Conservation (phyloP, 2,113 vertebrate species). For the Patagioenas fasciata region DNA sequence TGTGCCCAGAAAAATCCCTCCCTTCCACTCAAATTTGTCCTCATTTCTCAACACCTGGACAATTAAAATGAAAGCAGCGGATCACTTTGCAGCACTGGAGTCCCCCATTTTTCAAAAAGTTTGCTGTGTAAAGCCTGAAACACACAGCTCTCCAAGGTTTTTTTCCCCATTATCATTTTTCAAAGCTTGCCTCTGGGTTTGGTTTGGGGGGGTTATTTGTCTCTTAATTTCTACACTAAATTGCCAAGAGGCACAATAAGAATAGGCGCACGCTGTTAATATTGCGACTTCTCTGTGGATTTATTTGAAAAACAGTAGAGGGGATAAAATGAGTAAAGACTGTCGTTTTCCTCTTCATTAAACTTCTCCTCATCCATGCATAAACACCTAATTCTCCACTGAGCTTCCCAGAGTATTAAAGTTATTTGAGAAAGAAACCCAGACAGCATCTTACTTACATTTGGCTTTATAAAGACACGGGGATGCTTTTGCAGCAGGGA, state of each 20-base stretch:
- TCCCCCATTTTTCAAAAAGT: constrained; percentile 30
- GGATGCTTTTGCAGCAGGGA: not conserved
- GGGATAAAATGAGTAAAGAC: constrained; percentile 52
- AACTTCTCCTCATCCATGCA: constrained; percentile 50
- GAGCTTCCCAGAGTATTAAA: constrained; percentile 38
- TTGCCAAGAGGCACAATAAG: not conserved
- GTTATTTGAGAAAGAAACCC: constrained; percentile 26
- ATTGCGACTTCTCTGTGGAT: constrained; percentile 3
- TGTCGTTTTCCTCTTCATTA: constrained; percentile 69
- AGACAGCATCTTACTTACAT: constrained; percentile 29
- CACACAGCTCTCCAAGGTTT: not conserved
- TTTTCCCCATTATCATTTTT: constrained; percentile 27
- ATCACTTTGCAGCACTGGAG: not conserved
- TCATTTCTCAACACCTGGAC: not conserved
- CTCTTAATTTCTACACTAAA: constrained; percentile 10
- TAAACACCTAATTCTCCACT: constrained; percentile 66
- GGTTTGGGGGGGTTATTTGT: constrained; percentile 1
- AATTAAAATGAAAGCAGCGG: not conserved
- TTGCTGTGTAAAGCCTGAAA: not conserved
- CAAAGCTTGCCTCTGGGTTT: constrained; percentile 41
- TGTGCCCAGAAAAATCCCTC: not conserved
- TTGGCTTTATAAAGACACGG: constrained; percentile 16
- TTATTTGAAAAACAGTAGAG: constrained; percentile 54
- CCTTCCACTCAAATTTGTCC: not conserved
- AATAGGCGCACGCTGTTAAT: constrained; percentile 37